Conservation (phyloP, 2,113 vertebrate species). For the Petaurus breviceps region DNA sequence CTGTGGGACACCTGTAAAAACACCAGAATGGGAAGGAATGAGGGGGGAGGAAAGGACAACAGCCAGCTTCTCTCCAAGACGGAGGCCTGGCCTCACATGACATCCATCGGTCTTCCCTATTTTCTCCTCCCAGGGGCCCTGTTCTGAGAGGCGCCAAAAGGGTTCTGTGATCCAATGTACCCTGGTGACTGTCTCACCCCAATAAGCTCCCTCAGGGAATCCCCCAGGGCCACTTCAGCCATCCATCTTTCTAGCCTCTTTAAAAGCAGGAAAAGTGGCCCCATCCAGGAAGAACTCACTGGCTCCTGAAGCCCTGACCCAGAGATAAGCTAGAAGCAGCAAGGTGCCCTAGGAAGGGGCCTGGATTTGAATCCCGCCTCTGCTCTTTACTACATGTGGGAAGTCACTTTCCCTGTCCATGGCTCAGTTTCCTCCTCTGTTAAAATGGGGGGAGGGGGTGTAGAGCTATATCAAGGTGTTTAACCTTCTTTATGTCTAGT, state of each 20-base stretch:
- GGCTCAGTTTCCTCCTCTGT: background rate
- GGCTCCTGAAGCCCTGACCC: background rate
- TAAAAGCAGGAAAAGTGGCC: background rate
- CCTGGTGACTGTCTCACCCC: background rate
- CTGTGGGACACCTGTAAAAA: background rate
- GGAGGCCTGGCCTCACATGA: background rate
- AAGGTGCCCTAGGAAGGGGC: background rate
- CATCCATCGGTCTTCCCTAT: background rate
- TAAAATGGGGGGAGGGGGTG: background rate
- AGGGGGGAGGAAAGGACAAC: background rate
- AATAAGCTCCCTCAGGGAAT: background rate
- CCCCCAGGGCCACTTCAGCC: background rate
- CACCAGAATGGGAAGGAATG: background rate
- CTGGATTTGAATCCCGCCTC: background rate
- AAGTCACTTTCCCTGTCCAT: background rate
- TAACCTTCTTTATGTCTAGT: background rate
- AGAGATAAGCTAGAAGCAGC: background rate
- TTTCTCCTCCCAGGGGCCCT: background rate
- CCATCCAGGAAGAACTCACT: background rate
- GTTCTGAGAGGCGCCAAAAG: background rate
- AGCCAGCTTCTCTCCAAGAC: background rate
- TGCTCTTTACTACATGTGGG: background rate
- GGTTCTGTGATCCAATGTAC: background rate
- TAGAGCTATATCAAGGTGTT: background rate
- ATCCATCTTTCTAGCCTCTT: background rate